A percentile compares a stretch with the other conserved stretches of the same genome.
phyloP scores from a whole-genome alignment of 2,888 invertebrate genomes.

The Idaea biselata region DNA sequence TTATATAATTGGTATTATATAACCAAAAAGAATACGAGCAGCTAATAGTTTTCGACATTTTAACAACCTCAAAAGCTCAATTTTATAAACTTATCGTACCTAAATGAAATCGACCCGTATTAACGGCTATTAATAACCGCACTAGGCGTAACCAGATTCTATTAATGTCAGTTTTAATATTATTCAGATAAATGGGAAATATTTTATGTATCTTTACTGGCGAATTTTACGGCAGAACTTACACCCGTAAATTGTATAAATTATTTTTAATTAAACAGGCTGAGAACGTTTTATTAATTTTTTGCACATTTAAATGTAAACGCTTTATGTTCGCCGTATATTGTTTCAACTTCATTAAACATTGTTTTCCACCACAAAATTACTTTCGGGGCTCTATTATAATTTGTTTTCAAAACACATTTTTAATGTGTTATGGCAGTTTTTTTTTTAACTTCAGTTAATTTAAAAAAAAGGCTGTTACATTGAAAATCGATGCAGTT shows the following conservation, averaged over 20 bases:
- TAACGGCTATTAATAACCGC: background rate
- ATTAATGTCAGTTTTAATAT: background rate
- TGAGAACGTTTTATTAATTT: background rate
- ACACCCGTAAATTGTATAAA: background rate
- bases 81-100: no score
- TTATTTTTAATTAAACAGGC: background rate
- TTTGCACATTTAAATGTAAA: slow-evolving; percentile 2
- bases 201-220: slow-evolving; percentile 1
- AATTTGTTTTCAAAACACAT: background rate
- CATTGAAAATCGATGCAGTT: no score
- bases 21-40: no score
- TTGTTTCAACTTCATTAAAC: background rate
- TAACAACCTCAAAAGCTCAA: no score
- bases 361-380: background rate
- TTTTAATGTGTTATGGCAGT: background rate
- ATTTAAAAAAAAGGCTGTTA: no score
- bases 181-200: slow-evolving; percentile 2
- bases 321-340: background rate
- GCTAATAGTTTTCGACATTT: no score
- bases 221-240: background rate
- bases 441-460: background rate
- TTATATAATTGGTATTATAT: no score
- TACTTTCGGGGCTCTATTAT: background rate
- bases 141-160: background rate
- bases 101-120: no score